These are phyloP conservation scores for Meda fulgida DNA, from an alignment of 2,797 vertebrate genomes.

Conservation along the genomic window DNA sequence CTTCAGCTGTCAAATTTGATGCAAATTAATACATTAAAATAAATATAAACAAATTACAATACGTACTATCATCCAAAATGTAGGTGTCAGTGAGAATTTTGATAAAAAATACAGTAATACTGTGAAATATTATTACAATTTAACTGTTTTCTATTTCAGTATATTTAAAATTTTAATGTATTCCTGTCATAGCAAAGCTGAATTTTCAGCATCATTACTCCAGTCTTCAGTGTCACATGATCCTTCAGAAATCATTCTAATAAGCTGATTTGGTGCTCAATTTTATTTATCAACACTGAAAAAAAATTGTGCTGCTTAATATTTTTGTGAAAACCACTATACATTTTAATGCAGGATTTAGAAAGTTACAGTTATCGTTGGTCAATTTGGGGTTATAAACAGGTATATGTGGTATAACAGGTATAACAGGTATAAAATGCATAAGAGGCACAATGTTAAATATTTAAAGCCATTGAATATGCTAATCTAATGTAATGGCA, in stretches of 20 bases:
- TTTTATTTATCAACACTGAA: not conserved
- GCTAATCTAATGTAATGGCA: slow-evolving; percentile 74
- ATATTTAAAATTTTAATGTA: not conserved
- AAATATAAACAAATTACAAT: not conserved
- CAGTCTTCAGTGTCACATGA: not conserved
- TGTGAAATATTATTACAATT: not conserved
- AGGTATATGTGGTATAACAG: no score
- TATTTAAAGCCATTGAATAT: slow-evolving; percentile 73
- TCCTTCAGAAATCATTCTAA: slow-evolving; percentile 3
- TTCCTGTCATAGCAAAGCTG: not conserved
- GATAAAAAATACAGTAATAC: not conserved
- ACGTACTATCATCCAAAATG: not conserved
- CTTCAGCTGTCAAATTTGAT: not conserved
- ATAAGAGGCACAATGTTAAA: slow-evolving; percentile 69
- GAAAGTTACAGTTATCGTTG: not conserved
- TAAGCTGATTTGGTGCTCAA: not conserved
- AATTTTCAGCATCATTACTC: not conserved
- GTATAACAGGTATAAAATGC: no score
- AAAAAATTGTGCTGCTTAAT: not conserved
- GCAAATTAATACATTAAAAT: not conserved
- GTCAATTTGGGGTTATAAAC: not conserved
- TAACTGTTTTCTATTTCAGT: not conserved
- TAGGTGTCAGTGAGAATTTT: not conserved
- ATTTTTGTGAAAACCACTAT: not conserved
- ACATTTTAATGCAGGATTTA: not conserved